Percentiles rank a stretch among this genome's conserved stretches.
Conservation (phyloP, 1,140 invertebrate genomes). For the Bombus soroeensis region DNA sequence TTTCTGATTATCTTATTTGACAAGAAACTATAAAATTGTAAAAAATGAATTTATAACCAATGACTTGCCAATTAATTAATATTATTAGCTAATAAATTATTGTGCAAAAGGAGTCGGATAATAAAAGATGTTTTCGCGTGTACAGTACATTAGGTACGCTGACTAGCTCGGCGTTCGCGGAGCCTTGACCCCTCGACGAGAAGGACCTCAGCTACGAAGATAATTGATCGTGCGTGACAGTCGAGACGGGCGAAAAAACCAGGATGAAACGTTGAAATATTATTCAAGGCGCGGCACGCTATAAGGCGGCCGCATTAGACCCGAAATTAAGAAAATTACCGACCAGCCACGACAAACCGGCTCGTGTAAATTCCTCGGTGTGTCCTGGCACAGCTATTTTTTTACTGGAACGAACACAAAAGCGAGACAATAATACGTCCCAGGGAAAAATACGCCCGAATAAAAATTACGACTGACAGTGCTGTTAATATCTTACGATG, state of each 20-base stretch:
- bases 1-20: no score
- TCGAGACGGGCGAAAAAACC: neutral
- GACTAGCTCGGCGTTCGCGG: neutral
- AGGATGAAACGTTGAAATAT: constrained; percentile 41
- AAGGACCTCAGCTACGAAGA: neutral
- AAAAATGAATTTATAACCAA: neutral
- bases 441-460: constrained; percentile 59
- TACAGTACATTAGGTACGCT: neutral
- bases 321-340: constrained; percentile 66
- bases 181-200: neutral
- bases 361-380: constrained; percentile 55
- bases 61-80: neutral
- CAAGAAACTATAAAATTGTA: neutral
- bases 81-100: neutral
- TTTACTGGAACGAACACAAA: neutral
- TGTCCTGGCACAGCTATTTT: constrained; percentile 21
- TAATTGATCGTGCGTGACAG: constrained; percentile 43
- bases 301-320: constrained; percentile 40
- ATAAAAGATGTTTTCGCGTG: constrained; percentile 1
- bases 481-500: constrained; percentile 69
- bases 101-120: neutral
- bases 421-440: constrained; percentile 59
- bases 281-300: neutral
- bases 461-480: constrained; percentile 64
- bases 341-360: constrained; percentile 22